Evolutionary conservation across 2,888 invertebrate species (phyloP).

Genomic region (Tinea pellionella): DNA sequence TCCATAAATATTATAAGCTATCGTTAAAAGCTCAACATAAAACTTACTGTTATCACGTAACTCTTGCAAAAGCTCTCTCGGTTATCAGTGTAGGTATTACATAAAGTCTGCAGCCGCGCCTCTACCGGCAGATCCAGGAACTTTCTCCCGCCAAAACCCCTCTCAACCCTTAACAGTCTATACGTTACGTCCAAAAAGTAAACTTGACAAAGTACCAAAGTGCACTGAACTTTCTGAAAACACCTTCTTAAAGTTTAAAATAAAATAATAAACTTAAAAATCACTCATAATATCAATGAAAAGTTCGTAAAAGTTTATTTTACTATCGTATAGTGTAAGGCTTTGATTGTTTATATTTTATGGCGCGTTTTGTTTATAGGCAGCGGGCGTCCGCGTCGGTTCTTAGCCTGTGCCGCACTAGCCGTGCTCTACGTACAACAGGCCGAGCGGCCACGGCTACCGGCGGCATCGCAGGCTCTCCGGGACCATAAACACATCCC

Average conservation of each 20-base stretch:
- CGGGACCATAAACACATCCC: conserved; percentile 14
- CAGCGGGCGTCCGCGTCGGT: conserved; percentile 48
- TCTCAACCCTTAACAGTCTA: conserved; percentile 7
- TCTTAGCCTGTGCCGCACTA: conserved; percentile 55
- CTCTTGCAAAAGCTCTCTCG: conserved; percentile 45
- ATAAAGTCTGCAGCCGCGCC: conserved; percentile 36
- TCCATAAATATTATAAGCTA: background rate
- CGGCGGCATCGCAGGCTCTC: conserved; percentile 17
- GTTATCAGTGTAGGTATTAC: conserved; percentile 44
- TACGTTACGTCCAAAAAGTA: background rate
- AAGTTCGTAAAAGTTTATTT: background rate
- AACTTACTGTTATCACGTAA: conserved; percentile 63
- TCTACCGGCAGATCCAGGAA: conserved; percentile 30
- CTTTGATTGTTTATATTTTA: conserved; percentile 24
- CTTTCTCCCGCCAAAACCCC: conserved; percentile 43
- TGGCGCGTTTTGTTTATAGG: conserved; percentile 31
- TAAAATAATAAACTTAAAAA: background rate
- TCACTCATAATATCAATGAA: background rate
- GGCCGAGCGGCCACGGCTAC: conserved; percentile 35
- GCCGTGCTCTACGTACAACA: conserved; percentile 28
- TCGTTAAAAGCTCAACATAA: conserved; percentile 1
- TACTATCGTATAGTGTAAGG: conserved; percentile 20
- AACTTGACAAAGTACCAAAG: background rate
- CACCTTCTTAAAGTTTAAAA: background rate
- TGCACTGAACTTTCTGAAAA: conserved; percentile 3